Evolutionary conservation across 2,888 invertebrate species (phyloP), one percentile per base, ranked within the genome.

Genomic region (Drosophila conformis): DNA sequence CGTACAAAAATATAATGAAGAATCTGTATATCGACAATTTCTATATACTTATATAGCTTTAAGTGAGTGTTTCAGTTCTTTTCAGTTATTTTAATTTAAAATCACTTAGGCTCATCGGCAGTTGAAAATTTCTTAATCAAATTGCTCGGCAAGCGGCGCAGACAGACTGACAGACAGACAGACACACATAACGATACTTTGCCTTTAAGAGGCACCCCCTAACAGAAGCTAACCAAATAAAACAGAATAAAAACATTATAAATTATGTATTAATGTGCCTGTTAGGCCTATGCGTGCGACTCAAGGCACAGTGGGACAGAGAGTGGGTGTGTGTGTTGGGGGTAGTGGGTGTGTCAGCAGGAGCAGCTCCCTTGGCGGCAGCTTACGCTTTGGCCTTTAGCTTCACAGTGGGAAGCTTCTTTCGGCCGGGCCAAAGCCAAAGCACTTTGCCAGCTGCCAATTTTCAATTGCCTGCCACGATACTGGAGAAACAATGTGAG

Each of bases 241-340:
- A 76, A 85, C 75, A 60, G 73, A 78, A 88, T 83, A 76, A 82
- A 83, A 84, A 89, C 86, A 90, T 89, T 89, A 90, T 87, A 85
- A 80, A 91, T 89, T 85, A 89, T 87, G 90, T 91, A 89, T 89
- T 91, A 91, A 91, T 89, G 90, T 91, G 89, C 78, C 91, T 76
- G 79, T 82, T 84, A 76, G 80, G 80, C 83, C 82, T 59, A 73
- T 65, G 78, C 71, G 56, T 63, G 63, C 36, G 13, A 38, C 70
- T 58, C 27, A 31, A 4, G 27, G 36, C 66, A 40, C 77, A 36
- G 21, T 56, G 82, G 60, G 63, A 7, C 18, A 36, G 35, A 25
- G 46, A 4, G 46, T 54, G 76, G 64, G 59, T 36, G 69, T 53
- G 66, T 40, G n/a, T 10, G 40, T 40, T 0, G 46, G 10, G 25